These are phyloP conservation scores for Arbacia lixula DNA, from an alignment of 53 echinoderm and acorn worm genomes.

Conservation along the genomic window DNA sequence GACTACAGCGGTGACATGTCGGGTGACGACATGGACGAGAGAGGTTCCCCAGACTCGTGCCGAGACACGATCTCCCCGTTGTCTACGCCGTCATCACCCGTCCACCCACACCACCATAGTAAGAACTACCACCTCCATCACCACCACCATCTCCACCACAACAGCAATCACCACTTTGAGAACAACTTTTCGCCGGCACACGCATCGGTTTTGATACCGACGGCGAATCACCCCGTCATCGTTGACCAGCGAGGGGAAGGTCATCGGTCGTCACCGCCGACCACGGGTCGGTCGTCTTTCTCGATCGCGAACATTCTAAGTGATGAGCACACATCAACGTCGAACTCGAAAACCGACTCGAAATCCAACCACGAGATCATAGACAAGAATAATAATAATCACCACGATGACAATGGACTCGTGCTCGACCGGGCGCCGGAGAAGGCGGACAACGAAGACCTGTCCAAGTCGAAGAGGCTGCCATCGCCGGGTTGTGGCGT, in stretches of 20 bases:
- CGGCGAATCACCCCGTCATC: slow-evolving; percentile 33
- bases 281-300: slow-evolving; percentile 25
- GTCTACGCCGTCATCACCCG: not conserved
- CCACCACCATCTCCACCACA: slow-evolving; percentile 41
- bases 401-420: not conserved
- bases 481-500: slow-evolving; percentile 1
- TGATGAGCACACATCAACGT: slow-evolving; percentile 21
- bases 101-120: slow-evolving; percentile 2
- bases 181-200: slow-evolving; percentile 27
- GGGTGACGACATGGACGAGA: slow-evolving; percentile 49
- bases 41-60: slow-evolving; percentile 35
- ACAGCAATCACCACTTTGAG: slow-evolving; percentile 44
- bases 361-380: slow-evolving; percentile 29
- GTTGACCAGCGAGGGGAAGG: slow-evolving; percentile 43
- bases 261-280: slow-evolving; percentile 1
- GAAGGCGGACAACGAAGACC: slow-evolving; percentile 20
- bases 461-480: not conserved
- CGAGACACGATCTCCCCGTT: slow-evolving; percentile 15
- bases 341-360: slow-evolving; percentile 36
- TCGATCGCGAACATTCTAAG: slow-evolving; percentile 59
- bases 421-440: not conserved
- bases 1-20: slow-evolving; percentile 43
- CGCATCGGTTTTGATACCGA: slow-evolving; percentile 27
- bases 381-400: slow-evolving; percentile 49
- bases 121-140: slow-evolving; percentile 12